A percentile compares a stretch with the other conserved stretches of the same genome.
Evolutionary conservation across 2,797 vertebrate species (phyloP).

Genomic region (Sphaeramia orbicularis): DNA sequence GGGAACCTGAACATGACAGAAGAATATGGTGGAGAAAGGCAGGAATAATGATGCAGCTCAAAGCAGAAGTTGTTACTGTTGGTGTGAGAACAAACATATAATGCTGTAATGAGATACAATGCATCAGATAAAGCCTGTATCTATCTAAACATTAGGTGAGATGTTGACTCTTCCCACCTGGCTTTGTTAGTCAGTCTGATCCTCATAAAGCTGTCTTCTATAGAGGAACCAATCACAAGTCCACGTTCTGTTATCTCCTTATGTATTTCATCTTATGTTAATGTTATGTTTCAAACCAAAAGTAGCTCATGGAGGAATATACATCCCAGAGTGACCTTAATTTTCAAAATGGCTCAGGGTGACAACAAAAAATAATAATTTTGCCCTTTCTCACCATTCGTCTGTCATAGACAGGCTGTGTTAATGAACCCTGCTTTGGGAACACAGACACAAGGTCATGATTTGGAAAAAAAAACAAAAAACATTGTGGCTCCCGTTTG

Average conservation of each 20-base stretch:
- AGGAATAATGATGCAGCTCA: slow-evolving; percentile 16
- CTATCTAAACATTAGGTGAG: slow-evolving; percentile 26
- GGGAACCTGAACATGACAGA: slow-evolving; percentile 43
- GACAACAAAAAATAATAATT: slow-evolving; percentile 12
- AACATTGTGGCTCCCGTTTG: slow-evolving; percentile 29
- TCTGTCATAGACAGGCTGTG: slow-evolving; percentile 13
- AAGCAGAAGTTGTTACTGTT: slow-evolving; percentile 71
- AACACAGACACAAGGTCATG: slow-evolving; percentile 29
- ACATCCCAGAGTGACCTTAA: slow-evolving; percentile 26
- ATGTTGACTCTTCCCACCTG: slow-evolving; percentile 75
- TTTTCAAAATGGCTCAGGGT: slow-evolving; percentile 4
- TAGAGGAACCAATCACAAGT: slow-evolving; percentile 52
- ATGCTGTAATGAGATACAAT: slow-evolving; percentile 22
- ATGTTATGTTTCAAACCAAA: slow-evolving; percentile 1
- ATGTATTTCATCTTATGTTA: slow-evolving; percentile 8
- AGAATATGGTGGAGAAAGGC: slow-evolving; percentile 20
- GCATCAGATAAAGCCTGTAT: slow-evolving; percentile 41
- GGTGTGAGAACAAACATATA: slow-evolving; percentile 56
- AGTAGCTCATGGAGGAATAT: slow-evolving; percentile 10
- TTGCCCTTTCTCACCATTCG: slow-evolving; percentile 52
- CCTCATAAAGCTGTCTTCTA: slow-evolving; percentile 72
- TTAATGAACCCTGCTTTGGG: slow-evolving; percentile 33
- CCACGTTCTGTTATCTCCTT: slow-evolving; percentile 38
- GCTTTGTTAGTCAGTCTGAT: slow-evolving; percentile 34
- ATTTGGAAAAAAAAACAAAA: slow-evolving; percentile 1